A percentile compares a stretch with the other conserved stretches of the same genome.
phyloP scores from a whole-genome alignment of 2,888 invertebrate genomes.

The Halocaridina rubra region DNA sequence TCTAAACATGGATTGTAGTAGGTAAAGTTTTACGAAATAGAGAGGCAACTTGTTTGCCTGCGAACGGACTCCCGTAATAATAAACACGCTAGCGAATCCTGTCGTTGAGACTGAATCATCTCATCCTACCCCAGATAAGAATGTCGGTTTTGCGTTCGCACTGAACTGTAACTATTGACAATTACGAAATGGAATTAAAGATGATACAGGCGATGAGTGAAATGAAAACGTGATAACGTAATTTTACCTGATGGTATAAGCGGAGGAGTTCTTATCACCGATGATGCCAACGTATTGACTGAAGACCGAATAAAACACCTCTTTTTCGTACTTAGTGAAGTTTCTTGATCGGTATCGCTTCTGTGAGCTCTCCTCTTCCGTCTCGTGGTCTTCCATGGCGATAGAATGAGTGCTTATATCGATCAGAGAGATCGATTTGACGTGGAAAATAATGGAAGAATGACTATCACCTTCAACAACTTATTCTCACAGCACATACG shows the following conservation, averaged over 20 bases:
- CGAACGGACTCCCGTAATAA: neutral
- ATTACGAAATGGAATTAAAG: too few relatives aligned
- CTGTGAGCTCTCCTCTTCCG: neutral
- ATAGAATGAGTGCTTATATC: neutral
- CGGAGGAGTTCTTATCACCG: constrained; percentile 16
- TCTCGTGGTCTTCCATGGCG: neutral
- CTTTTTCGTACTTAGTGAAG: constrained; percentile 45
- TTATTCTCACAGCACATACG: too few relatives aligned
- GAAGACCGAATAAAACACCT: constrained; percentile 34
- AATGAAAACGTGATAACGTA: neutral
- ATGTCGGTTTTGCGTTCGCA: too few relatives aligned
- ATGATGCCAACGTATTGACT: constrained; percentile 11
- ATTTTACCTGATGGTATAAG: constrained; percentile 21
- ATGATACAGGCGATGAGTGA: too few relatives aligned
- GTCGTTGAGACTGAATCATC: neutral
- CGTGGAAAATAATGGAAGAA: too few relatives aligned
- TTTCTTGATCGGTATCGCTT: constrained; percentile 37
- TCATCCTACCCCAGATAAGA: too few relatives aligned
- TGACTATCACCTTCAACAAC: too few relatives aligned
- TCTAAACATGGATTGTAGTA: too few relatives aligned
- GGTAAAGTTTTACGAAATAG: too few relatives aligned
- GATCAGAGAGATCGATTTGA: too few relatives aligned
- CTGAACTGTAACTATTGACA: too few relatives aligned
- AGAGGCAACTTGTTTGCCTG: neutral
- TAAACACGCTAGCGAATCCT: neutral